Base-by-base conservation (phyloP, 1,140 invertebrate genomes). In the Leptopilina boulardi region DNA sequence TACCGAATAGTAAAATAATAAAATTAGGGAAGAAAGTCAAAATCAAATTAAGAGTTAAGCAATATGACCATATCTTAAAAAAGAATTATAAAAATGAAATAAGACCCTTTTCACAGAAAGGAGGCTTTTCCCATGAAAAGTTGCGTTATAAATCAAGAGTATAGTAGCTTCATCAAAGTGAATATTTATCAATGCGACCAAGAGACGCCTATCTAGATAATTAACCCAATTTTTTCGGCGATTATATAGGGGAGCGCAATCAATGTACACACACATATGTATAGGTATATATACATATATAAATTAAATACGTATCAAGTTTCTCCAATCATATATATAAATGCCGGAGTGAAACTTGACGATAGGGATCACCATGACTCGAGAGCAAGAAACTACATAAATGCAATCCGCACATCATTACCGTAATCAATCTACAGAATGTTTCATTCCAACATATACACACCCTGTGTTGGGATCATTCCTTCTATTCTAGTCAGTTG, bases 191-290 rank as follows among this genome's bases (percentile, higher is more conserved):
- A 18, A 6, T 51, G 47, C 47, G n/a, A 18, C n/a, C 47, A 51
- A 51, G 47, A 18, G 47, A 51, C 47, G 47, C 47, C 47, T 51
- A 51, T 51, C 47, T 51, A 51, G 47, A 51, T 51, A 51, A 51
- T 51, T 51, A 51, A 51, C 47, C 47, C 47, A 51, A 51, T 51
- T 51, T 51, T 51, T 51, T 51, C 47, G 47, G 47, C 47, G 47
- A 51, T 11, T 47, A 30, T 30, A 9, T 44, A 51, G 47, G 47
- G 47, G 47, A 51, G 47, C 15, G 18, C n/a, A 51, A 51, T 51
- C 47, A 51, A 15, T 47, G 15, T 47, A 47, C 1, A 47, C 15
- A 15, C 15, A 47, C 11, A 5, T 30, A 30, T 30, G 5, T 30
- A 5, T 30, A 30, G 2, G 5, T 30, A 30, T 30, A 30, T 30